These are phyloP conservation scores for Silurus meridionalis DNA, from an alignment of 2,113 vertebrate species.

Conservation along the genomic window DNA sequence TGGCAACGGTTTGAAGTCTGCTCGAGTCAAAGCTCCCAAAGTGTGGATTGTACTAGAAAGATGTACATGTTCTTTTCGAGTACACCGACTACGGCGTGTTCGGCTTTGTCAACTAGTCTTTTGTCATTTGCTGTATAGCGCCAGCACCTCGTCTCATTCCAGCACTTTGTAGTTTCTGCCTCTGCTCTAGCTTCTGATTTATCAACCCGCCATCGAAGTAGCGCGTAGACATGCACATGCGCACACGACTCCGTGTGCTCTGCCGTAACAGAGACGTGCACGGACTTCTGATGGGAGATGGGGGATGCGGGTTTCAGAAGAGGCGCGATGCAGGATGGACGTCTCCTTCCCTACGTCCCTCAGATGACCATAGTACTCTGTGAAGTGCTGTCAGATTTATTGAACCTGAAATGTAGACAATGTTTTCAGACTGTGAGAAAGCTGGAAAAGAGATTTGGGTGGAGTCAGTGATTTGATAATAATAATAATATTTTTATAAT, in stretches of 20 bases:
- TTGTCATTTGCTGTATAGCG: neutral
- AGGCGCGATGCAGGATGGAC: neutral
- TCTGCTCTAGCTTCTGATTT: slow-evolving; percentile 39
- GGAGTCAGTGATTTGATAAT: neutral
- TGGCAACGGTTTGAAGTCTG: neutral
- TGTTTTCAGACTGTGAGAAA: neutral
- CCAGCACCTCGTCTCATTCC: neutral
- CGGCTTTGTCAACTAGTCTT: neutral
- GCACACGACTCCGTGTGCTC: slow-evolving; percentile 14
- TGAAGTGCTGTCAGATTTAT: neutral
- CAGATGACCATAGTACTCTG: neutral
- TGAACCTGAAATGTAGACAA: neutral
- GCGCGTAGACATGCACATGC: slow-evolving; percentile 4
- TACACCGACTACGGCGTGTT: neutral
- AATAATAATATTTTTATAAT: too few species aligned
- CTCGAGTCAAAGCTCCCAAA: neutral
- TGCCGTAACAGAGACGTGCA: slow-evolving; percentile 11
- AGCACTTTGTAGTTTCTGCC: neutral
- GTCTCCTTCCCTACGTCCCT: neutral
- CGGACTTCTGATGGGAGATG: slow-evolving; percentile 24
- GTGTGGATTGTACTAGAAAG: neutral
- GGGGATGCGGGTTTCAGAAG: slow-evolving; percentile 22
- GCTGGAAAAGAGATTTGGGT: neutral
- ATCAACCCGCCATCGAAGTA: slow-evolving; percentile 10
- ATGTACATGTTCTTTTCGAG: neutral